Conservation (phyloP, 2,888 invertebrate genomes). For the Neelides folsomi region DNA sequence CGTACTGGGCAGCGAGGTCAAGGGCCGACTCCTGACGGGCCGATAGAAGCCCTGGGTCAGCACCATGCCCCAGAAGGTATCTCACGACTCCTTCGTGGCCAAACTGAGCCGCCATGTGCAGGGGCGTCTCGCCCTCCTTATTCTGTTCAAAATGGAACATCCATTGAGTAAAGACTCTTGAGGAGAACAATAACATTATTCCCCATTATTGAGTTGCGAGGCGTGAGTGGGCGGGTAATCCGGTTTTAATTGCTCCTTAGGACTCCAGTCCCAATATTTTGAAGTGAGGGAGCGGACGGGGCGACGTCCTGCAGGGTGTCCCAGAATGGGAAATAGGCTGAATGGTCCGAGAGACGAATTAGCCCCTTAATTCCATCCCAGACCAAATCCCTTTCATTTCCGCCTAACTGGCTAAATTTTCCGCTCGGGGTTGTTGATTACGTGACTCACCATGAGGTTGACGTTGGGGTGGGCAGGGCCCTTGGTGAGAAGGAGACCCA, state of each 20-base stretch:
- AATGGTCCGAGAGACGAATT: neutral
- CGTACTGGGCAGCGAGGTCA: conserved; percentile 87
- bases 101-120: conserved; percentile 86
- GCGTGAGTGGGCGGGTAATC: too few species aligned
- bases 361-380: conserved; percentile 1
- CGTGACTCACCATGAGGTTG: conserved; percentile 58
- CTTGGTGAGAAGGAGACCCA: conserved; percentile 65
- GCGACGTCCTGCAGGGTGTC: neutral
- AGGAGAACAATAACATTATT: neutral
- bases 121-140: conserved; percentile 76
- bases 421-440: conserved; percentile 1
- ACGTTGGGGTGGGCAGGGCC: conserved; percentile 71
- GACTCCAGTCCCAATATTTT: too few species aligned
- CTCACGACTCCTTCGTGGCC: conserved; percentile 75
- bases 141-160: conserved; percentile 47
- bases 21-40: conserved; percentile 78
- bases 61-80: conserved; percentile 66
- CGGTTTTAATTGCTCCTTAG: too few species aligned
- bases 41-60: conserved; percentile 78
- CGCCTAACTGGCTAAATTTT: neutral
- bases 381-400: neutral
- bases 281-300: too few species aligned
- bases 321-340: neutral
- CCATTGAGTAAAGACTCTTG: neutral
- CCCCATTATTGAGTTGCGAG: too few species aligned